Conservation (phyloP, 2,113 vertebrate genomes). For the Agelaius phoeniceus region DNA sequence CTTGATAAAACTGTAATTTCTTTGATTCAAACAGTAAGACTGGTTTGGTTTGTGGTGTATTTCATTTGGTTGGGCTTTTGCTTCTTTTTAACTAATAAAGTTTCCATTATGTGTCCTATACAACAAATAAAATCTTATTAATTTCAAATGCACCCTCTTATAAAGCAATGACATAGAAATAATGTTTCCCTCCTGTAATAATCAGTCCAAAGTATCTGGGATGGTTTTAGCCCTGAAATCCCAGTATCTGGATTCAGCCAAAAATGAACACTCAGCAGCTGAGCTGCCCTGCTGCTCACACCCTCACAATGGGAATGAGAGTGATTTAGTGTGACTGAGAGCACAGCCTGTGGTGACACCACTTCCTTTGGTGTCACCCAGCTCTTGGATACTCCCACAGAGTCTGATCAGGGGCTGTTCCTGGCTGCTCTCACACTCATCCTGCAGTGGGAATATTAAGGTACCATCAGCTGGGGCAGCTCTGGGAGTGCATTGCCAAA, state of each 20-base stretch:
- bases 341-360: background rate
- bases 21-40: background rate
- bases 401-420: slow-evolving; percentile 46
- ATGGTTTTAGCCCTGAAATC: background rate
- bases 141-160: background rate
- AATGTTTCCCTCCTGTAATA: background rate
- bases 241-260: background rate
- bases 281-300: background rate
- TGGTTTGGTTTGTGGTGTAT: background rate
- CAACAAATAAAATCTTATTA: background rate
- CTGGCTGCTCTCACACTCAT: background rate
- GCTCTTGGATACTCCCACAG: slow-evolving; percentile 32
- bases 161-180: background rate
- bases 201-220: background rate
- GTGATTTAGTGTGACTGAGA: slow-evolving; percentile 10
- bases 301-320: slow-evolving; percentile 1
- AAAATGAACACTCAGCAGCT: background rate
- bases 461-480: slow-evolving; percentile 41
- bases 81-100: background rate
- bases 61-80: background rate
- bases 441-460: slow-evolving; percentile 9
- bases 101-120: background rate
- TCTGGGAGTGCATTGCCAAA: slow-evolving; percentile 14
- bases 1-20: background rate
- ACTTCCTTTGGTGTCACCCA: slow-evolving; percentile 2